phyloP scores from a whole-genome alignment of 1,140 invertebrate genomes.

The Xylocopa sonorina region DNA sequence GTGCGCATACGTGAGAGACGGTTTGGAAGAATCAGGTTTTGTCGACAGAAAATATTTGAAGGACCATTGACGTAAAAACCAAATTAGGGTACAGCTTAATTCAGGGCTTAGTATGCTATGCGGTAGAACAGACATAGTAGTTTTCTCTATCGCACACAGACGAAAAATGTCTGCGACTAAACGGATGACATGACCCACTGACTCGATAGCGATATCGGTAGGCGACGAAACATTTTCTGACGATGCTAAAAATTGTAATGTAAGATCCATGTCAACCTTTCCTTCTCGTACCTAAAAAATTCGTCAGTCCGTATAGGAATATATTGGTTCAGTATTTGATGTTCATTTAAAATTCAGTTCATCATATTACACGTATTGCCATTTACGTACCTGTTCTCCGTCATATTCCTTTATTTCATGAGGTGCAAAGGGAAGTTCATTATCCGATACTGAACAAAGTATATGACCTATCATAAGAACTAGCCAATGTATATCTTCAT shows the following conservation, averaged over 20 bases:
- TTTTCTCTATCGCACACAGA: constrained; percentile 87
- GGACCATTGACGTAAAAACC: constrained; percentile 91
- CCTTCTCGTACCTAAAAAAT: constrained; percentile 68
- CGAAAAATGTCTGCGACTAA: constrained; percentile 86
- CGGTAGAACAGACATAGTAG: constrained; percentile 84
- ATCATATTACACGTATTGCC: neutral
- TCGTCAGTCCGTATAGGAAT: constrained; percentile 2
- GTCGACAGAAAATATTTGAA: constrained; percentile 88
- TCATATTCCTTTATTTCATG: constrained; percentile 89
- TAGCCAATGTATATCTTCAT: constrained; percentile 95
- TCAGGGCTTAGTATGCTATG: constrained; percentile 89
- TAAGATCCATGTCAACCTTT: constrained; percentile 77
- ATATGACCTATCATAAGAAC: constrained; percentile 90
- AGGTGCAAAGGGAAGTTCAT: constrained; percentile 90
- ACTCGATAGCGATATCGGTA: constrained; percentile 82
- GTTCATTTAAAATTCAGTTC: neutral
- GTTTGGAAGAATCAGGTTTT: constrained; percentile 87
- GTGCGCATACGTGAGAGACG: constrained; percentile 81
- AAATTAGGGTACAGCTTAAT: constrained; percentile 89
- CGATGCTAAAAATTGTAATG: constrained; percentile 81
- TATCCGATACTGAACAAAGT: constrained; percentile 87
- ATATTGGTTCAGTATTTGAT: neutral
- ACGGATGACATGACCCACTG: constrained; percentile 85
- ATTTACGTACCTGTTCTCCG: constrained; percentile 80
- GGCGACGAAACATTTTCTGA: constrained; percentile 79